phyloP scores from a whole-genome alignment of 2,113 vertebrate genomes.

The Cinclus mexicanus region DNA sequence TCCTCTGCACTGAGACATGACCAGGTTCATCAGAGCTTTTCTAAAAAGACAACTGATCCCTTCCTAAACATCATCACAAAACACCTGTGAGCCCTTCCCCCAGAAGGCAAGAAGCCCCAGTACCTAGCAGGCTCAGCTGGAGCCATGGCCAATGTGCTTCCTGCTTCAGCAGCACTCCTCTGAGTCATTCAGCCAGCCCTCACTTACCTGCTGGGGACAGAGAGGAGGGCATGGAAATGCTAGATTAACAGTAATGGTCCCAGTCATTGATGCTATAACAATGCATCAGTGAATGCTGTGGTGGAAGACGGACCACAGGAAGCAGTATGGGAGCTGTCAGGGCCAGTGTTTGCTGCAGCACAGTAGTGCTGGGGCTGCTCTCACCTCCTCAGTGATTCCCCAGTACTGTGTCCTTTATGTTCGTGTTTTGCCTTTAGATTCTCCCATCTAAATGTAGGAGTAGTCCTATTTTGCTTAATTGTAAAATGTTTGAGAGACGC shows the following conservation, averaged over 20 bases:
- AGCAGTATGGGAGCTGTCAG: neutral
- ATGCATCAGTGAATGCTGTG: neutral
- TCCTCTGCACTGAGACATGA: neutral
- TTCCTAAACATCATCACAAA: neutral
- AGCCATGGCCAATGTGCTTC: neutral
- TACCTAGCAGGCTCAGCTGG: neutral
- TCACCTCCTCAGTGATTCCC: neutral
- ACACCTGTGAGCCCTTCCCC: neutral
- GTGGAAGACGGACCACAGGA: neutral
- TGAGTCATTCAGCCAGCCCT: neutral
- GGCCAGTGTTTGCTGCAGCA: neutral
- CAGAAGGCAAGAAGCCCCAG: neutral
- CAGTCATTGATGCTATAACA: neutral
- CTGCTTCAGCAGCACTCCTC: neutral
- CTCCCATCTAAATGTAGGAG: neutral
- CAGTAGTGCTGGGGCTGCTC: neutral
- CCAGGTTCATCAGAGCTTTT: neutral
- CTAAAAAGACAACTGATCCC: accelerated
- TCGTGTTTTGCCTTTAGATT: neutral
- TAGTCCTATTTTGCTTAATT: neutral
- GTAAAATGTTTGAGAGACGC: neutral
- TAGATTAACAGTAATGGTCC: neutral
- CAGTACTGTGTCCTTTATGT: neutral
- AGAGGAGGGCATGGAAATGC: neutral
- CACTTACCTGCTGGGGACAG: accelerated